Evolutionary conservation across 2,888 invertebrate species (phyloP).

Genomic region (Brachyopa scutellaris): DNA sequence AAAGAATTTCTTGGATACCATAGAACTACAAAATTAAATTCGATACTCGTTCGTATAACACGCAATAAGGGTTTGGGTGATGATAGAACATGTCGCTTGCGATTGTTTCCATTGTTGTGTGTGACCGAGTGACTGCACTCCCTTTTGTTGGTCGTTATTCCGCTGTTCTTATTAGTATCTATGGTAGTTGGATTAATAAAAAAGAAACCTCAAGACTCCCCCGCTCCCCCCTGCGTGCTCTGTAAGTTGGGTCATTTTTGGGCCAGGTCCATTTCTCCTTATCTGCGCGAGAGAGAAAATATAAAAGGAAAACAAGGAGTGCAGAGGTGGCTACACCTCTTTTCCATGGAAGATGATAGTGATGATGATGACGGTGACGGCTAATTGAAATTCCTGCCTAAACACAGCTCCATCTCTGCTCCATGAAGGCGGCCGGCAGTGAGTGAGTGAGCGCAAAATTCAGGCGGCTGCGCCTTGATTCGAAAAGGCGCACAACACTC

Average conservation of each 20-base stretch:
- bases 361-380: slow-evolving; percentile 26
- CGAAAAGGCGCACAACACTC: slow-evolving; percentile 33
- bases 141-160: no score
- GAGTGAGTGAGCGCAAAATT: slow-evolving; percentile 28
- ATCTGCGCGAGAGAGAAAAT: slow-evolving; percentile 4
- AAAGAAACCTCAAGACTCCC: slow-evolving; percentile 52
- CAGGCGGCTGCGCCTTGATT: slow-evolving; percentile 64
- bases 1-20: slow-evolving; percentile 43
- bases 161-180: no score
- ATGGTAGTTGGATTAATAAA: no score
- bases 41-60: slow-evolving; percentile 42
- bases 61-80: slow-evolving; percentile 34
- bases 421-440: slow-evolving; percentile 28
- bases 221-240: no score
- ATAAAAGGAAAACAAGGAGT: slow-evolving; percentile 43
- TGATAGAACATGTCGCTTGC: slow-evolving; percentile 6
- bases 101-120: slow-evolving; percentile 65
- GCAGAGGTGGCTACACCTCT: slow-evolving; percentile 56
- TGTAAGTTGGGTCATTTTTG: slow-evolving; percentile 50
- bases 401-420: background rate
- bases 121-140: slow-evolving; percentile 51
- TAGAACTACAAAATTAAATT: slow-evolving; percentile 51
- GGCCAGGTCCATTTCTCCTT: slow-evolving; percentile 29
- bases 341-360: slow-evolving; percentile 27
- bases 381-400: slow-evolving; percentile 57